These are phyloP conservation scores for Suillia variegata DNA, from an alignment of 2,888 invertebrate species.

Conservation along the genomic window DNA sequence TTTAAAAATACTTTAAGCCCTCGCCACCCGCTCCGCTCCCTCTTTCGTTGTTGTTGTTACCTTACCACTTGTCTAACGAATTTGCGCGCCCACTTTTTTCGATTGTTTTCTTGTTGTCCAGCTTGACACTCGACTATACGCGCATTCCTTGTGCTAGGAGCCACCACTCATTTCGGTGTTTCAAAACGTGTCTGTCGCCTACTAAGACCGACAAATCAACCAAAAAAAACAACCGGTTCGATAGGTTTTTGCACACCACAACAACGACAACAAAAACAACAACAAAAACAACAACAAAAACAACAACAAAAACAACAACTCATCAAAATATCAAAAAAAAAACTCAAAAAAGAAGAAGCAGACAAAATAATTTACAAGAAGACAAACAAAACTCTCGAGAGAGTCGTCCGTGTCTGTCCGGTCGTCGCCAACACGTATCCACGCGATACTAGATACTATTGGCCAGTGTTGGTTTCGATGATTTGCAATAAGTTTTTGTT, in stretches of 20 bases:
- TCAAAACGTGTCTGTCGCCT: slow-evolving; percentile 22
- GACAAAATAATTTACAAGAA: not conserved
- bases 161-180: too few relatives aligned
- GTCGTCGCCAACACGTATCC: not conserved
- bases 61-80: too few relatives aligned
- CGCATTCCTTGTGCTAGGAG: too few relatives aligned
- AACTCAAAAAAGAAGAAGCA: not conserved
- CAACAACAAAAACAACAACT: not conserved
- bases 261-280: not conserved
- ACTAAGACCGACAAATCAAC: slow-evolving; percentile 11
- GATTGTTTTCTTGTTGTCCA: too few relatives aligned
- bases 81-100: too few relatives aligned
- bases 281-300: not conserved
- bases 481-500: too few relatives aligned
- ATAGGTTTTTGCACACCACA: slow-evolving; percentile 15
- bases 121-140: not conserved
- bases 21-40: too few relatives aligned
- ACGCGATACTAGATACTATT: not conserved
- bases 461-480: not conserved
- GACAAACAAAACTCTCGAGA: not conserved
- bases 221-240: slow-evolving; percentile 28
- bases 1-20: too few relatives aligned
- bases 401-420: too few relatives aligned
- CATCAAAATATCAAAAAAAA: not conserved
- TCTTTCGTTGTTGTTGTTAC: too few relatives aligned